Conservation (phyloP, 1,140 invertebrate genomes). For the Melitaea cinxia region DNA sequence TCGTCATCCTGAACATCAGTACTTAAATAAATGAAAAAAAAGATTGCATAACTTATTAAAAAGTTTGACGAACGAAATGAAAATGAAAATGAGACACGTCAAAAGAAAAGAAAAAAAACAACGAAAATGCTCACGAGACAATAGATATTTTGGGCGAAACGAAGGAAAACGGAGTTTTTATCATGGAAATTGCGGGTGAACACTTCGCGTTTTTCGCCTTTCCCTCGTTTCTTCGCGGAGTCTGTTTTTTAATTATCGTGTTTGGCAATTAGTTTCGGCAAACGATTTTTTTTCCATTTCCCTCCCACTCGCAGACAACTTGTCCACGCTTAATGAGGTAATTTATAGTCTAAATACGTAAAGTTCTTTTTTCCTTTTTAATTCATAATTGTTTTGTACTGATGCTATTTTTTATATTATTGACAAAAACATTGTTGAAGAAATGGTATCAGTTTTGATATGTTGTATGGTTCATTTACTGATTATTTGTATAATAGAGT, state of each 20-base stretch:
- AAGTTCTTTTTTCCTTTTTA: slow-evolving; percentile 36
- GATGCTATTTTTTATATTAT: neutral
- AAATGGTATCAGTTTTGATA: too few species aligned
- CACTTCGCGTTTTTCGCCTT: slow-evolving; percentile 77
- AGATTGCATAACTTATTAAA: slow-evolving; percentile 80
- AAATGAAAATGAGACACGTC: slow-evolving; percentile 78
- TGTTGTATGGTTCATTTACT: neutral
- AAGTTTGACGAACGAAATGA: slow-evolving; percentile 69
- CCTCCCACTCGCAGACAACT: slow-evolving; percentile 63
- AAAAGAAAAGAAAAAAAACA: slow-evolving; percentile 68
- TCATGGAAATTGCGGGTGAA: slow-evolving; percentile 78
- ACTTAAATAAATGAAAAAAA: slow-evolving; percentile 43
- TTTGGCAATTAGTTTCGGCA: slow-evolving; percentile 80
- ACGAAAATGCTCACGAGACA: slow-evolving; percentile 67
- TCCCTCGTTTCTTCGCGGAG: slow-evolving; percentile 61
- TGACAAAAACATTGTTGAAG: too few species aligned
- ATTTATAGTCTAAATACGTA: slow-evolving; percentile 71
- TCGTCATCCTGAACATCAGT: neutral
- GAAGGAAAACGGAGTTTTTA: slow-evolving; percentile 73
- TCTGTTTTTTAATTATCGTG: slow-evolving; percentile 81
- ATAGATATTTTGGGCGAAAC: slow-evolving; percentile 76
- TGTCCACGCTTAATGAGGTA: slow-evolving; percentile 75
- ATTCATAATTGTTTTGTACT: slow-evolving; percentile 26
- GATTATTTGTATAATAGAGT: too few species aligned
- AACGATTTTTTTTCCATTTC: slow-evolving; percentile 71